A percentile compares a stretch with the other conserved stretches of the same genome.
These are phyloP conservation scores for Mus spicilegus DNA, from an alignment of 2,113 vertebrate species.

Conservation along the genomic window DNA sequence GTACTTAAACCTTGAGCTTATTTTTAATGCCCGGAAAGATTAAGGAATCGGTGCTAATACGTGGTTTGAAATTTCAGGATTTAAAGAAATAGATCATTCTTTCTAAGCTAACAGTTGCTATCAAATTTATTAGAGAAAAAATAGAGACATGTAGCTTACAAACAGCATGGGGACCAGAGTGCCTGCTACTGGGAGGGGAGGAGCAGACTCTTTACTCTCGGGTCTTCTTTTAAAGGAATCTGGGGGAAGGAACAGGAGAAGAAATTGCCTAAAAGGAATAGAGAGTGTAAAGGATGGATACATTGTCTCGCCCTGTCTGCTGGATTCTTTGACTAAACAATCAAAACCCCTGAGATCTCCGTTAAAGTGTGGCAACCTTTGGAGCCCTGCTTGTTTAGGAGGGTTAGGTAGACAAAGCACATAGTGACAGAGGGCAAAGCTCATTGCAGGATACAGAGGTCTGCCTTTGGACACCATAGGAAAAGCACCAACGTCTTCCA, in stretches of 20 bases:
- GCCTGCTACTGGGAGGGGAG: not conserved
- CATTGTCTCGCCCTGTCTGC: not conserved
- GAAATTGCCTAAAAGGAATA: not conserved
- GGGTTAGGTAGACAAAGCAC: not conserved
- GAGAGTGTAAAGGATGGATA: conserved; percentile 27
- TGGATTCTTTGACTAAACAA: not conserved
- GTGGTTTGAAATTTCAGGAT: not conserved
- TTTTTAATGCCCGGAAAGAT: conserved; percentile 12
- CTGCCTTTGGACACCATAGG: not conserved
- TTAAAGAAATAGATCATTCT: not conserved
- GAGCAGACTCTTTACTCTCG: not conserved
- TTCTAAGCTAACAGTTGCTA: conserved; percentile 23
- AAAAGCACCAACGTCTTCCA: not conserved
- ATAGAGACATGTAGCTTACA: conserved; percentile 25
- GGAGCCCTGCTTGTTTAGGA: not conserved
- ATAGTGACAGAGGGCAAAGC: not conserved
- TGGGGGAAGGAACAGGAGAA: not conserved
- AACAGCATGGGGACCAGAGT: conserved; percentile 5
- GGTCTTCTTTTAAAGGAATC: conserved; percentile 24
- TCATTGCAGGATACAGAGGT: not conserved
- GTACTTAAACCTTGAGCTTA: not conserved
- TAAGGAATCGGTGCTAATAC: not conserved
- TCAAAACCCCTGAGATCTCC: not conserved
- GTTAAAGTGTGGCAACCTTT: not conserved
- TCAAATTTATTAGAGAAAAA: conserved; percentile 40